Evolutionary conservation across 2,797 vertebrate genomes (phyloP).

Genomic region (Percopsis omiscomaycus): DNA sequence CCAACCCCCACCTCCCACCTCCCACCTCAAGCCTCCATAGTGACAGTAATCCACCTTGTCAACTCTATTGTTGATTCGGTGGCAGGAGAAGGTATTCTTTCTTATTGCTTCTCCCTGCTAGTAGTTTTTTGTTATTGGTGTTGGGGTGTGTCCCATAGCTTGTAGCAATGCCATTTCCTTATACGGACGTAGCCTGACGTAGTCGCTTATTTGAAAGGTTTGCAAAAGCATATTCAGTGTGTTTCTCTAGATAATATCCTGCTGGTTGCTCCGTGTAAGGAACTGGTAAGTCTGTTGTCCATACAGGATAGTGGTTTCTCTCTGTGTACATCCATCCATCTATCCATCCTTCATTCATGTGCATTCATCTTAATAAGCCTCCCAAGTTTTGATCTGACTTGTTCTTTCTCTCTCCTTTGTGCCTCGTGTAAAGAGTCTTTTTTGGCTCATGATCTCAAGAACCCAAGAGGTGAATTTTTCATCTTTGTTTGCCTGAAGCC

Average conservation of each 20-base stretch:
- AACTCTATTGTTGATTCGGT: conserved; percentile 90
- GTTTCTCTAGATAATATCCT: neutral
- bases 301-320: conserved; percentile 10
- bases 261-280: conserved; percentile 51
- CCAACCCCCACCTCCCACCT: conserved; percentile 77
- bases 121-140: conserved; percentile 52
- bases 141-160: conserved; percentile 40
- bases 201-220: conserved; percentile 27
- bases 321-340: conserved; percentile 18
- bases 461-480: conserved; percentile 97
- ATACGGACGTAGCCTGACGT: conserved; percentile 25
- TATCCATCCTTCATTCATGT: conserved; percentile 40
- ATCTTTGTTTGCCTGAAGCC: conserved; percentile 74
- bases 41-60: conserved; percentile 98
- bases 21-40: conserved; percentile 93
- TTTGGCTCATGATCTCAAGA: conserved; percentile 99
- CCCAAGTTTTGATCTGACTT: conserved; percentile 76
- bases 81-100: conserved; percentile 90
- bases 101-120: conserved; percentile 64
- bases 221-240: conserved; percentile 12
- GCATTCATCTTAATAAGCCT: conserved; percentile 35
- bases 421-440: conserved; percentile 92
- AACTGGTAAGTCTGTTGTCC: conserved; percentile 59
- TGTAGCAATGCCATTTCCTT: conserved; percentile 71
- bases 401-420: conserved; percentile 78